Conservation (phyloP, 2,113 vertebrate species). For the Pseudopipra pipra region DNA sequence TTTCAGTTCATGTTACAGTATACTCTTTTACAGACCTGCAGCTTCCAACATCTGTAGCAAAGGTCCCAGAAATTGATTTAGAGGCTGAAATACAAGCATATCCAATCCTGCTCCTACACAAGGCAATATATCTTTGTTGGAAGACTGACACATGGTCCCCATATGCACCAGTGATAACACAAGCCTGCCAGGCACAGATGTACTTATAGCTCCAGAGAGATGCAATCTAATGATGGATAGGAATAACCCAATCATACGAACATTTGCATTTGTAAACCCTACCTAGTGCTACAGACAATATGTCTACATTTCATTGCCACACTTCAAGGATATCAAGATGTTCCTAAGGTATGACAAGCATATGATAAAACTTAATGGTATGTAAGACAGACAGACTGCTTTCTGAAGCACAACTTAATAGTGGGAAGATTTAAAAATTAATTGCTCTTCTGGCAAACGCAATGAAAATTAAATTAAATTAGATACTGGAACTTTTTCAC, state of each 20-base stretch:
- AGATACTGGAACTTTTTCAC: conserved; percentile 73
- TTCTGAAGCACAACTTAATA: conserved; percentile 56
- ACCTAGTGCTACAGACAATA: conserved; percentile 22
- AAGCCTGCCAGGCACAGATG: conserved; percentile 57
- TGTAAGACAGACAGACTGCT: conserved; percentile 49
- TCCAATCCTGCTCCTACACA: conserved; percentile 47
- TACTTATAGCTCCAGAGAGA: conserved; percentile 60
- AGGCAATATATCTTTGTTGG: conserved; percentile 68
- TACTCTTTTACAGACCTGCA: conserved; percentile 54
- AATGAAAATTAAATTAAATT: conserved; percentile 74
- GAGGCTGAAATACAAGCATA: conserved; percentile 70
- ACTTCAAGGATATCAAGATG: conserved; percentile 72
- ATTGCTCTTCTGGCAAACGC: conserved; percentile 74
- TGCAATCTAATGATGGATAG: conserved; percentile 61
- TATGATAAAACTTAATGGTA: conserved; percentile 67
- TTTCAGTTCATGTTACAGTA: conserved; percentile 46
- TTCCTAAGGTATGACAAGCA: conserved; percentile 60
- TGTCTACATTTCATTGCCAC: conserved; percentile 29
- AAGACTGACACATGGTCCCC: conserved; percentile 70
- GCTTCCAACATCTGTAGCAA: conserved; percentile 71
- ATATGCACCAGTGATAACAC: conserved; percentile 67
- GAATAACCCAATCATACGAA: conserved; percentile 44
- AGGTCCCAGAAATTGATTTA: conserved; percentile 73
- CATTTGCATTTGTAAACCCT: conserved; percentile 64
- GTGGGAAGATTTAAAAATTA: conserved; percentile 71